These are phyloP conservation scores for Drosophila insularis DNA, from an alignment of 1,140 invertebrate species.

Conservation along the genomic window DNA sequence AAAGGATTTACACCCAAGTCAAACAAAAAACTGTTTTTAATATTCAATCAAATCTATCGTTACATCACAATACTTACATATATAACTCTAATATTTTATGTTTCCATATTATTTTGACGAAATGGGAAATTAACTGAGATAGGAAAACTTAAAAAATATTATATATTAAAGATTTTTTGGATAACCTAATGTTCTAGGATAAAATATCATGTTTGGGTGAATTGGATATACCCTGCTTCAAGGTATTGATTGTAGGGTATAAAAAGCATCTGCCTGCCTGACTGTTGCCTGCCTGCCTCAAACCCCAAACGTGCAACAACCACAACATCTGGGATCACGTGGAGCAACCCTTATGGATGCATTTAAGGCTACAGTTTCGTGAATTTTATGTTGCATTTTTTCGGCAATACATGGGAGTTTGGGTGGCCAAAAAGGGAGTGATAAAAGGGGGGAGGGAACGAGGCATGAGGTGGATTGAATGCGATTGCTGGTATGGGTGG, in stretches of 20 bases:
- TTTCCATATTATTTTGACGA: too few species aligned
- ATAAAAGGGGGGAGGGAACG: not conserved
- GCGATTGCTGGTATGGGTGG: not conserved
- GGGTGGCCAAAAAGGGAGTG: constrained; percentile 2
- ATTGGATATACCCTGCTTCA: not conserved
- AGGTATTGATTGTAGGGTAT: not conserved
- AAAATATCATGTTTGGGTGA: too few species aligned
- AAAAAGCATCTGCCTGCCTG: constrained; percentile 1
- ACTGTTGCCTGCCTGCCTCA: not conserved
- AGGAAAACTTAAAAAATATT: too few species aligned
- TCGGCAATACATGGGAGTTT: constrained; percentile 25
- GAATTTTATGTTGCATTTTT: constrained; percentile 30
- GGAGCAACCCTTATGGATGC: constrained; percentile 34
- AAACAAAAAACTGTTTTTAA: too few species aligned
- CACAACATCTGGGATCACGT: constrained; percentile 1
- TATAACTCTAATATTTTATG: too few species aligned
- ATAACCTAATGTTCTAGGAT: too few species aligned
- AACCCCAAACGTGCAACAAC: not conserved
- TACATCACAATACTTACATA: too few species aligned
- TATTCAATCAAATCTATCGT: too few species aligned
- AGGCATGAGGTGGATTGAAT: not conserved
- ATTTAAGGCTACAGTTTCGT: constrained; percentile 31
- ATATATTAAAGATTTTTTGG: too few species aligned
- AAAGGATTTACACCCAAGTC: too few species aligned
- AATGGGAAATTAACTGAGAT: too few species aligned